Percentiles rank a stretch among this genome's conserved stretches.
phyloP scores from a whole-genome alignment of 2,113 vertebrate species.

The Ictalurus punctatus region DNA sequence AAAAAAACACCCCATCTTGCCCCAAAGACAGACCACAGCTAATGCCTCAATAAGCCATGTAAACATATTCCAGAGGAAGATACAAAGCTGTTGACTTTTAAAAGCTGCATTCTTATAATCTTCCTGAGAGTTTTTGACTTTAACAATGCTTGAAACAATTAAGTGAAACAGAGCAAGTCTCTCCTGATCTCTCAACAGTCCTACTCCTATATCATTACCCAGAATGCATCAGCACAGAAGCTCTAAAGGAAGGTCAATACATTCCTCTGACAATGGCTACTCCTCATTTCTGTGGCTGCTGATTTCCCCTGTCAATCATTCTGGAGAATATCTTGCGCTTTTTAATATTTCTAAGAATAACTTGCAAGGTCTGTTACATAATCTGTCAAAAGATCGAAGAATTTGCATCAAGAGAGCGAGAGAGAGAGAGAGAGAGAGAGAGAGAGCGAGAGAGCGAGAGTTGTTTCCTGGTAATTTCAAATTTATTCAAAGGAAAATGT shows the following conservation, averaged over 20 bases:
- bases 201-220: conserved; percentile 16
- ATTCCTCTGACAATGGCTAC: conserved; percentile 20
- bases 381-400: conserved; percentile 6
- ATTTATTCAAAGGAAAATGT: background rate
- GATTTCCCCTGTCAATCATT: conserved; percentile 38
- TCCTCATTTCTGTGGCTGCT: background rate
- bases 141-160: conserved; percentile 19
- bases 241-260: background rate
- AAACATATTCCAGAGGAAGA: background rate
- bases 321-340: background rate
- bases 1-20: background rate
- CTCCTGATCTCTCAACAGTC: conserved; percentile 5
- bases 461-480: background rate
- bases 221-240: background rate
- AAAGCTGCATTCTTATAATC: background rate
- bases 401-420: background rate
- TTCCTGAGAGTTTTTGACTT: background rate
- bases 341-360: conserved; percentile 31
- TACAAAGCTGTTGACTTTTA: background rate
- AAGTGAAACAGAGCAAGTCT: conserved; percentile 14
- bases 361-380: background rate
- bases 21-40: background rate
- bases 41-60: background rate
- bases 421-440: background rate
- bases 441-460: background rate